Percentiles rank a stretch among this genome's conserved stretches.
Conservation (phyloP, 2,888 invertebrate species). For the Phaedon cochleariae region DNA sequence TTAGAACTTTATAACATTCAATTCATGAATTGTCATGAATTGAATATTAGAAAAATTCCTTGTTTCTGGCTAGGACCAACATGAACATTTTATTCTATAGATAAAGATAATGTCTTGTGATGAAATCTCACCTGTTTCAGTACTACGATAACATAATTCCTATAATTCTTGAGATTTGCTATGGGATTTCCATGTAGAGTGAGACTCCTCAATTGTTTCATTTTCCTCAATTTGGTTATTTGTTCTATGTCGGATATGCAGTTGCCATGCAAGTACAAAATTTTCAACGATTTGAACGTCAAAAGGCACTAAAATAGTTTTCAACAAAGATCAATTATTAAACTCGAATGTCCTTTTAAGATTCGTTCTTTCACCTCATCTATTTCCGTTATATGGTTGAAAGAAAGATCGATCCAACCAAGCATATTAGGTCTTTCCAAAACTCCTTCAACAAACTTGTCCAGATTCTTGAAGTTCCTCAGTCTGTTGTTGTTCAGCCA, state of each 20-base stretch:
- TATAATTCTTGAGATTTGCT: constrained; percentile 57
- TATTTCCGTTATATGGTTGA: constrained; percentile 61
- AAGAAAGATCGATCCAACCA: constrained; percentile 66
- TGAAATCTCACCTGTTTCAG: constrained; percentile 59
- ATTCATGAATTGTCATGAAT: too few species aligned
- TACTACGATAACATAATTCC: constrained; percentile 58
- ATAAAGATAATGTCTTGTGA: too few species aligned
- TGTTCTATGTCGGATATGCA: constrained; percentile 64
- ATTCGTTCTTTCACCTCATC: too few species aligned
- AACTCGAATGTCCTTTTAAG: too few species aligned
- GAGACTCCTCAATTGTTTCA: constrained; percentile 64
- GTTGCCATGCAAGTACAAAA: constrained; percentile 72
- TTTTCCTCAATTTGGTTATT: constrained; percentile 61
- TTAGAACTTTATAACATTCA: too few species aligned
- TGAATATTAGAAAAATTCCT: too few species aligned
- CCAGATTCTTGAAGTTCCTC: constrained; percentile 56
- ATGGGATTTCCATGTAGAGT: constrained; percentile 71
- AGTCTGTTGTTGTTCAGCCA: constrained; percentile 66
- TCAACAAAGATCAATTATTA: neutral
- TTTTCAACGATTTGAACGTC: constrained; percentile 65
- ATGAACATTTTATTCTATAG: too few species aligned
- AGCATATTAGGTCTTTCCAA: constrained; percentile 60
- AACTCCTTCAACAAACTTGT: constrained; percentile 55
- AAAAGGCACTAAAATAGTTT: constrained; percentile 50
- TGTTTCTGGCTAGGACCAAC: too few species aligned